Evolutionary conservation across 2,888 invertebrate genomes (phyloP), one percentile per base, ranked within the genome.

Genomic region (Drosophila cracens): DNA sequence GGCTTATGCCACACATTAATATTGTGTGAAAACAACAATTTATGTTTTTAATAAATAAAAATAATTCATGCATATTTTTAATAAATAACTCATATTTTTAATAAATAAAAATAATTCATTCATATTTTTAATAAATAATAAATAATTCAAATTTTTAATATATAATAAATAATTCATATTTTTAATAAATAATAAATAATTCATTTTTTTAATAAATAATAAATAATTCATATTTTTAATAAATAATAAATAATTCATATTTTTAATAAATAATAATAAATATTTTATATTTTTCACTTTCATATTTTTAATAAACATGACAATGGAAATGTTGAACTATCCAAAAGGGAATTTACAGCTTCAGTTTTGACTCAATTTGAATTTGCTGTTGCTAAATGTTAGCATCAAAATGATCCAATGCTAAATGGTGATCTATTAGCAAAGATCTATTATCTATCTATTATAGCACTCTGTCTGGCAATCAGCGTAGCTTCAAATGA

Each of bases 401-500:
- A 13, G 21, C 16, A 10, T 18, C 31, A n/a, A n/a, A 36, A 18
- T 29, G 8, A 4, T 7, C 21, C 43, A n/a, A 38, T 13, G 46
- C 34, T 11, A 46, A 56, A 61, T 57, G 48, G n/a, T 48, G 62
- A 72, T 62, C 65, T 68, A 71, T 68, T 75, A 71, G 66, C 60
- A 4, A 11, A 43, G 54, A 54, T 67, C 67, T 53, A 49, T 33
- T 4, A 54, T 67, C 67, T 53, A 49, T 11, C 10, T 53, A 49
- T 74, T 64, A 40, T 43, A 34, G 29, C 43, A 60, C 49, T 65
- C 38, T 11, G 49, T 25, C 48, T 57, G 3, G 57, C 46, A 73
- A 67, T 66, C 53, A 43, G 40, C 48, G 43, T 31, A 36, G 38
- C 13, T 51, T 54, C 25, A 21, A 27, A 27, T 36, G 58, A 67